Evolutionary conservation across 2,888 invertebrate genomes (phyloP).

Genomic region (Macropis europaea): DNA sequence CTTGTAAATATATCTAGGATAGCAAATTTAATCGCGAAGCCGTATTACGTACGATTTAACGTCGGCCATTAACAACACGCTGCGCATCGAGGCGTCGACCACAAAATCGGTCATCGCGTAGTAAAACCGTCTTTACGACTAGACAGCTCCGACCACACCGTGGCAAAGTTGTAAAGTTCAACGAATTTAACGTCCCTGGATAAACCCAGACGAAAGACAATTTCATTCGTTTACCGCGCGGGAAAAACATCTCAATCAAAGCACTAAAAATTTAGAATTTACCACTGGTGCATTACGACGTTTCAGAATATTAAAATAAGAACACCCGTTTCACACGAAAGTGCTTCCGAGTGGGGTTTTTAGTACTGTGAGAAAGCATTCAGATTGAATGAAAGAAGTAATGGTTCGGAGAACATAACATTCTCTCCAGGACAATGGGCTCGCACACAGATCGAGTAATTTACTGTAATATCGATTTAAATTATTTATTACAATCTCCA

Average conservation of each 20-base stretch:
- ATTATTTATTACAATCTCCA: no score
- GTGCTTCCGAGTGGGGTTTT: no score
- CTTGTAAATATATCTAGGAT: constrained; percentile 29
- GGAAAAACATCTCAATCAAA: not conserved
- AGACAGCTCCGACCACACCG: constrained; percentile 40
- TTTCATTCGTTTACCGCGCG: not conserved
- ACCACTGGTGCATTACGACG: no score
- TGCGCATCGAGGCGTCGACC: constrained; percentile 56
- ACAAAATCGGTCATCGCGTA: constrained; percentile 56
- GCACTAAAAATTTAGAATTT: not conserved
- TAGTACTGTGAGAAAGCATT: no score
- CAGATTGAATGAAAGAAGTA: no score
- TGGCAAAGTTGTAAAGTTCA: constrained; percentile 13
- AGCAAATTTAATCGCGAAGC: constrained; percentile 34
- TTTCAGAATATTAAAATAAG: no score
- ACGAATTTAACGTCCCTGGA: constrained; percentile 10
- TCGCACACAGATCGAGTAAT: no score
- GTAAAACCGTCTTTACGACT: constrained; percentile 48
- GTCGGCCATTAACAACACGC: constrained; percentile 34
- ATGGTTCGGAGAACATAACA: no score
- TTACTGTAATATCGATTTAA: no score
- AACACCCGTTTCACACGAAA: no score
- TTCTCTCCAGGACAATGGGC: no score
- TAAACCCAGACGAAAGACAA: not conserved
- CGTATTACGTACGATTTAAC: constrained; percentile 47